phyloP scores from a whole-genome alignment of 2,888 invertebrate species.

The Drosophila lacicola region DNA sequence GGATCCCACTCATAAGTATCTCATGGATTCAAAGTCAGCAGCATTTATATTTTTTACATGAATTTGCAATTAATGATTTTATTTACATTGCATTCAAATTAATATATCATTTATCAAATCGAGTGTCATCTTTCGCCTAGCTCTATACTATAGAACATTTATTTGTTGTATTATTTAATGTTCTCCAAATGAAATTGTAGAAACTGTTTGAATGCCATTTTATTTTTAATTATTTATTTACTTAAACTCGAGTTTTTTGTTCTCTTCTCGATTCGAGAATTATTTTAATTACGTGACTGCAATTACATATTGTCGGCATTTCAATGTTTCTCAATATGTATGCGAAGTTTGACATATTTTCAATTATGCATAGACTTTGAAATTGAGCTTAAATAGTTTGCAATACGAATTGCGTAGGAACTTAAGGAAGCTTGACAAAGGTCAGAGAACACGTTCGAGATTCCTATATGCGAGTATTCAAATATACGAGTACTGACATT shows the following conservation, averaged over 20 bases:
- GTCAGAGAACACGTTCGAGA: slow-evolving; percentile 41
- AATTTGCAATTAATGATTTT: slow-evolving; percentile 8
- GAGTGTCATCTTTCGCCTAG: slow-evolving; percentile 7
- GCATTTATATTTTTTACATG: slow-evolving; percentile 26
- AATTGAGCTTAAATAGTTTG: slow-evolving; percentile 22
- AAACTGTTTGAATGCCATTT: slow-evolving; percentile 62
- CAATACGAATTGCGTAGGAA: slow-evolving; percentile 11
- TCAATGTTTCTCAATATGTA: slow-evolving; percentile 35
- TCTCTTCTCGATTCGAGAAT: slow-evolving; percentile 54
- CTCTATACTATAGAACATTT: slow-evolving; percentile 6
- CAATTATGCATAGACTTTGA: slow-evolving; percentile 34
- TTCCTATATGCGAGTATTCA: not conserved
- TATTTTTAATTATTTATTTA: slow-evolving; percentile 28
- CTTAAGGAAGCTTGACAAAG: slow-evolving; percentile 13
- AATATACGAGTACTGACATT: slow-evolving; percentile 4
- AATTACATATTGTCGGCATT: slow-evolving; percentile 31
- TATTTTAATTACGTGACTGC: slow-evolving; percentile 70
- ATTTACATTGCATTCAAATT: slow-evolving; percentile 25
- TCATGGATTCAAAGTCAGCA: slow-evolving; percentile 50
- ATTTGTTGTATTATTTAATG: slow-evolving; percentile 9
- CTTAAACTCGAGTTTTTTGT: slow-evolving; percentile 18
- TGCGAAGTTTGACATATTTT: slow-evolving; percentile 13
- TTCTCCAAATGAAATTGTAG: slow-evolving; percentile 28
- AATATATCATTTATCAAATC: slow-evolving; percentile 33
- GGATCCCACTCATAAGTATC: slow-evolving; percentile 50